Evolutionary conservation across 1,140 invertebrate genomes (phyloP).

Genomic region (Papilio dardanus): DNA sequence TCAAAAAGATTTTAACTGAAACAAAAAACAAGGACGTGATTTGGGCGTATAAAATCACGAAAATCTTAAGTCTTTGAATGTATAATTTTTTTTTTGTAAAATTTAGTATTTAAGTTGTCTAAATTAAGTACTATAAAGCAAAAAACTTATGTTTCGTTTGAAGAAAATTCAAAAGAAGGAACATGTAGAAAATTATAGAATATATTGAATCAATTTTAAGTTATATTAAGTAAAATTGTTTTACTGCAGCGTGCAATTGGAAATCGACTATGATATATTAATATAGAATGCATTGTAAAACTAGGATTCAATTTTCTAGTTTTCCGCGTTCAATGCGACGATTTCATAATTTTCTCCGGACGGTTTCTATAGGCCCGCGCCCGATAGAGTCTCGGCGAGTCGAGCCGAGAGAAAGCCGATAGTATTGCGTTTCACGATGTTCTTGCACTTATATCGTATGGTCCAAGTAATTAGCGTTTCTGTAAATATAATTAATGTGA

Average conservation of each 20-base stretch:
- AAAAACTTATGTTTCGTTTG: neutral
- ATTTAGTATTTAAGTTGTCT: neutral
- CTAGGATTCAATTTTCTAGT: constrained; percentile 27
- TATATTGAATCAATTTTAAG: no score
- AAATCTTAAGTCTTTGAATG: neutral
- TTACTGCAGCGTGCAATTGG: neutral
- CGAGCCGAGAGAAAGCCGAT: constrained; percentile 65
- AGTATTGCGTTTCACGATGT: constrained; percentile 68
- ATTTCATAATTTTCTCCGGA: constrained; percentile 72
- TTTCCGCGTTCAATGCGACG: constrained; percentile 31
- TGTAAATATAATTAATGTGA: constrained; percentile 5
- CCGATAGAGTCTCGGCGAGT: constrained; percentile 60
- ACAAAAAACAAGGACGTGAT: neutral
- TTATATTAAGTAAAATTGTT: neutral
- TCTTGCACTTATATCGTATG: constrained; percentile 53
- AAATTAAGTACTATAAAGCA: neutral
- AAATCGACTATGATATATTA: constrained; percentile 6
- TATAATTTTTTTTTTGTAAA: neutral
- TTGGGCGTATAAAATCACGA: neutral
- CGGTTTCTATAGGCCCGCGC: constrained; percentile 63
- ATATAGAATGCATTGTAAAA: constrained; percentile 18
- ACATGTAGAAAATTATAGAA: no score
- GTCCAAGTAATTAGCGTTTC: constrained; percentile 41
- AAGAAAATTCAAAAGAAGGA: no score
- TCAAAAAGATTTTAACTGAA: neutral